A percentile compares a stretch with the other conserved stretches of the same genome.
phyloP scores from a whole-genome alignment of 2,797 vertebrate species.

The Acanthornis magna region DNA sequence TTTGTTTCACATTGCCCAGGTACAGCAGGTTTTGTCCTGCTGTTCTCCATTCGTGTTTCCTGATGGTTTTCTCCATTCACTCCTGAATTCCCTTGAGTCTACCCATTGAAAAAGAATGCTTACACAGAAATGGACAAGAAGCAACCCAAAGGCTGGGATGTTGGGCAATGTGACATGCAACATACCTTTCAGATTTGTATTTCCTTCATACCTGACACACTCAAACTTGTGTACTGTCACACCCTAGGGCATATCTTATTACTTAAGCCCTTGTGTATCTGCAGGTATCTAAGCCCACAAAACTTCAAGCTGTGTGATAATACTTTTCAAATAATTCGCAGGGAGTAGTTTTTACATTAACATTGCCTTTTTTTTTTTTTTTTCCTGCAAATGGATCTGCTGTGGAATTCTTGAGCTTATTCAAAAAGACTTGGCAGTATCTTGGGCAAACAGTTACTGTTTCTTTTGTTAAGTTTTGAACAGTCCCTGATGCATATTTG shows the following conservation, averaged over 20 bases:
- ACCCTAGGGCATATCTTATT: background rate
- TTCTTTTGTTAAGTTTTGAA: background rate
- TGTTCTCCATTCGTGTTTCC: background rate
- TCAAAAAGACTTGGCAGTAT: background rate
- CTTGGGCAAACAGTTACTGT: background rate
- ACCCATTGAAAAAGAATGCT: background rate
- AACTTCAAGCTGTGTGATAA: background rate
- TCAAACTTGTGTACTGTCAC: slow-evolving; percentile 15
- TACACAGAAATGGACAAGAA: background rate
- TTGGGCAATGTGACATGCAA: background rate
- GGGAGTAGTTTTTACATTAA: background rate
- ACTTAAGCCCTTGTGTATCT: background rate
- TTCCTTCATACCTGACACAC: slow-evolving; percentile 27
- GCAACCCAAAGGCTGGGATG: background rate
- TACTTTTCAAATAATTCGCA: background rate
- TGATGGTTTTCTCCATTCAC: background rate
- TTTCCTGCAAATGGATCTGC: background rate
- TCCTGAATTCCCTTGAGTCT: background rate
- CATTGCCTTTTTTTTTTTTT: background rate
- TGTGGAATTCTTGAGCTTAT: background rate
- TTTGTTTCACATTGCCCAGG: background rate
- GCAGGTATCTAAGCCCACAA: slow-evolving; percentile 9
- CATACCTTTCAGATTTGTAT: background rate
- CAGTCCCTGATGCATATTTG: background rate
- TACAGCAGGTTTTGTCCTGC: background rate